Conservation (phyloP, 2,797 vertebrate genomes). For the Lacerta viridis region DNA sequence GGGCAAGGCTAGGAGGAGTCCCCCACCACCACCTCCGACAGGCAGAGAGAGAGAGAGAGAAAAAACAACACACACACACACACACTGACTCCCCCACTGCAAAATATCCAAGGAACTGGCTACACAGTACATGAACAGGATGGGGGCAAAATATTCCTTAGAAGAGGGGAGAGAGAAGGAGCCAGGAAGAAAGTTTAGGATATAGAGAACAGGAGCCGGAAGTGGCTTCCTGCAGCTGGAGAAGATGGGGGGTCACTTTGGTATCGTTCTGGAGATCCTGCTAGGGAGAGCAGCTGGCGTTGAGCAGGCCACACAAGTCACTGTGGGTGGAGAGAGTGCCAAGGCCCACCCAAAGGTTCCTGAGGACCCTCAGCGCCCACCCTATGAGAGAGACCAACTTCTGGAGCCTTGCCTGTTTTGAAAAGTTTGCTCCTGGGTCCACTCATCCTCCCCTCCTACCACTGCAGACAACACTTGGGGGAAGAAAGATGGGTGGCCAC, state of each 20-base stretch:
- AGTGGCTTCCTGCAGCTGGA: no score
- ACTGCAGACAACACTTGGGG: neutral
- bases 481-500: neutral
- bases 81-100: slow-evolving; percentile 85
- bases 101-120: slow-evolving; percentile 81
- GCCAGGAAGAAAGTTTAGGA: no score
- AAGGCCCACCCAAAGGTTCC: no score
- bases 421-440: neutral
- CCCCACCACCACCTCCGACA: slow-evolving; percentile 37
- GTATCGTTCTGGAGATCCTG: neutral
- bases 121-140: slow-evolving; percentile 65
- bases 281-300: neutral
- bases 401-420: neutral
- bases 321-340: no score
- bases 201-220: no score
- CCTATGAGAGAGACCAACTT: neutral
- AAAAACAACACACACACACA: neutral
- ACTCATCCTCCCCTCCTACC: neutral
- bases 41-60: slow-evolving; percentile 39
- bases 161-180: neutral
- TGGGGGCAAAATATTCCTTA: slow-evolving; percentile 66
- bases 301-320: neutral
- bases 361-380: no score
- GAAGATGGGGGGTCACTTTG: no score
- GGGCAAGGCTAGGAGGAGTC: slow-evolving; percentile 28